Percentiles rank a stretch among this genome's conserved stretches.
These are phyloP conservation scores for Baronia brevicornis DNA, from an alignment of 2,888 invertebrate species.

Conservation along the genomic window DNA sequence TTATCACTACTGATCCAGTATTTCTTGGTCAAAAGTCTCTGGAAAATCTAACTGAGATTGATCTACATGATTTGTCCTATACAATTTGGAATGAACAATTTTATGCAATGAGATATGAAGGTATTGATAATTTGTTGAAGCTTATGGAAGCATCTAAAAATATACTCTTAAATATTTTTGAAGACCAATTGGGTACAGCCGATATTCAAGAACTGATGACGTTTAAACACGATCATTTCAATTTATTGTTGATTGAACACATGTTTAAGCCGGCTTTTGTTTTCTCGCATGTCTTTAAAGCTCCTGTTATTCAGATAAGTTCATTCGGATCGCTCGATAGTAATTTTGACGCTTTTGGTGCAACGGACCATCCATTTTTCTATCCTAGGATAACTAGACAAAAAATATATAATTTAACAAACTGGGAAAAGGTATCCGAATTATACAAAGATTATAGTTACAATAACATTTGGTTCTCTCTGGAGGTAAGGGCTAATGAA, in stretches of 20 bases:
- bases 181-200: conserved; percentile 16
- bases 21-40: conserved; percentile 32
- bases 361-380: conserved; percentile 21
- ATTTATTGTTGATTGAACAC: conserved; percentile 38
- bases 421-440: conserved; percentile 25
- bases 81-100: too few species aligned
- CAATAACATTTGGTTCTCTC: background rate
- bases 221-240: conserved; percentile 24
- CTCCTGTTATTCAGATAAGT: conserved; percentile 37
- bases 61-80: conserved; percentile 39
- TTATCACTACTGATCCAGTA: conserved; percentile 40
- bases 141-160: too few species aligned
- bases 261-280: conserved; percentile 23
- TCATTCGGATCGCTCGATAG: conserved; percentile 27
- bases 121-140: too few species aligned
- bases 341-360: conserved; percentile 24
- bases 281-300: conserved; percentile 33
- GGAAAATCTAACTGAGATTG: conserved; percentile 39
- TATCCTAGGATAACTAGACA: conserved; percentile 20
- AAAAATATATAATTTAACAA: conserved; percentile 22
- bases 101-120: too few species aligned
- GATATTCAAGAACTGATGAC: conserved; percentile 18
- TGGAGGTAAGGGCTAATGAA: conserved; percentile 17
- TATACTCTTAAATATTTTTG: conserved; percentile 15
- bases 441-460: conserved; percentile 3